Percentiles rank a stretch among this genome's conserved stretches.
phyloP scores from a whole-genome alignment of 2,888 invertebrate species.

The Gisinianus flammeolus region DNA sequence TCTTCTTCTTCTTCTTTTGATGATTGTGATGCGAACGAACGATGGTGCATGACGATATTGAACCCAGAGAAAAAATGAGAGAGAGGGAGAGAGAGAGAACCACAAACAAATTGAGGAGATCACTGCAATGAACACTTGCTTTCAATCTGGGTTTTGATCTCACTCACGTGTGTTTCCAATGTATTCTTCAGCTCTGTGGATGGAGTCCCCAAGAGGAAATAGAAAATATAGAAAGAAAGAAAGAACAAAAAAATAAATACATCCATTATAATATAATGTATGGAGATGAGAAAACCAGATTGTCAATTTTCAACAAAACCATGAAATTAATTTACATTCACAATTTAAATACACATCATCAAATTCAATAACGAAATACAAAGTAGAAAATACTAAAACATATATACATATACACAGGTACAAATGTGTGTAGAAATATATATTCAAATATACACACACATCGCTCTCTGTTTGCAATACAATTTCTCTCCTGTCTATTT shows the following conservation, averaged over 20 bases:
- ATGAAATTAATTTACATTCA: neutral
- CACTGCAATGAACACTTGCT: constrained; percentile 96
- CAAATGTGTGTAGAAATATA: too few relatives aligned
- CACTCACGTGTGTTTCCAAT: constrained; percentile 95
- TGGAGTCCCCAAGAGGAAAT: neutral
- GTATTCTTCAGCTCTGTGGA: constrained; percentile 95
- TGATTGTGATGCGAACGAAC: neutral
- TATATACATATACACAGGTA: too few relatives aligned
- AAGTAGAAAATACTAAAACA: too few relatives aligned
- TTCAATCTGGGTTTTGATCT: constrained; percentile 94
- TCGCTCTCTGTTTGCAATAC: too few relatives aligned
- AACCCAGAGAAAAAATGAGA: neutral
- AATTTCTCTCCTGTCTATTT: too few relatives aligned
- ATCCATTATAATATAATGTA: neutral
- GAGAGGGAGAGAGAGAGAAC: neutral
- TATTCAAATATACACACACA: too few relatives aligned
- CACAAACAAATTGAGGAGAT: constrained; percentile 60
- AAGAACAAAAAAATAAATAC: neutral
- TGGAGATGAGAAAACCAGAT: neutral
- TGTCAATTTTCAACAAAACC: neutral
- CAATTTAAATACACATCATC: too few relatives aligned
- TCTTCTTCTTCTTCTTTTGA: neutral
- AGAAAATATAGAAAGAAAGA: neutral
- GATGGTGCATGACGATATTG: neutral
- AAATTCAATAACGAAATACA: too few relatives aligned